Conservation (phyloP, 1,140 invertebrate species). For the Calosoma granatense region DNA sequence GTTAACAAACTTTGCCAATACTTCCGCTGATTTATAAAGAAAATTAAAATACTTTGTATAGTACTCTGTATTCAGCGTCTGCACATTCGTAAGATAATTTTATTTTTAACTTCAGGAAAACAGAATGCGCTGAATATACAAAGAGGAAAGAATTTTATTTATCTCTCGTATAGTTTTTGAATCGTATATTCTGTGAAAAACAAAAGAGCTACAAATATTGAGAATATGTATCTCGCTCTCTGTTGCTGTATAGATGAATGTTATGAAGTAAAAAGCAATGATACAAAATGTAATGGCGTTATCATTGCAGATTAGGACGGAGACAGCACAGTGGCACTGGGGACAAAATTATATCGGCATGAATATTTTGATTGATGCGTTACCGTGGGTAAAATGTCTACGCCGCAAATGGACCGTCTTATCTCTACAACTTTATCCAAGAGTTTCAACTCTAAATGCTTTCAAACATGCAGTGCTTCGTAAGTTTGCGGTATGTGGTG, state of each 20-base stretch:
- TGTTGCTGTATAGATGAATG: too few species aligned
- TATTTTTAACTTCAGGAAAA: too few species aligned
- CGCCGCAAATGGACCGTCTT: not conserved
- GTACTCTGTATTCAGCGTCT: not conserved
- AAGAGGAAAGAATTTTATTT: too few species aligned
- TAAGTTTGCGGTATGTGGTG: too few species aligned
- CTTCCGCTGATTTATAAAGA: not conserved
- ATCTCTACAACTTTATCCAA: not conserved
- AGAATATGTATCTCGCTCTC: too few species aligned
- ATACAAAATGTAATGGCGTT: not conserved
- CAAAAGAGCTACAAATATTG: too few species aligned
- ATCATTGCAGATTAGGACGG: not conserved
- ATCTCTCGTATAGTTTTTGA: too few species aligned
- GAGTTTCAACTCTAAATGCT: constrained; percentile 5
- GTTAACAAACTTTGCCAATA: not conserved
- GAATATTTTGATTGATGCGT: not conserved
- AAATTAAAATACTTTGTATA: not conserved
- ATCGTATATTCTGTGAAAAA: too few species aligned
- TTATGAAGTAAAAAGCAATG: too few species aligned
- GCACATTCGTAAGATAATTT: too few species aligned
- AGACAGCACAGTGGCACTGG: too few species aligned
- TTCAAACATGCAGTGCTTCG: not conserved
- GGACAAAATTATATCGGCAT: not conserved
- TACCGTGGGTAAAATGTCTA: not conserved
- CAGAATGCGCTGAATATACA: too few species aligned